Conservation (phyloP, 2,113 vertebrate genomes). For the Chinchilla lanigera region DNA sequence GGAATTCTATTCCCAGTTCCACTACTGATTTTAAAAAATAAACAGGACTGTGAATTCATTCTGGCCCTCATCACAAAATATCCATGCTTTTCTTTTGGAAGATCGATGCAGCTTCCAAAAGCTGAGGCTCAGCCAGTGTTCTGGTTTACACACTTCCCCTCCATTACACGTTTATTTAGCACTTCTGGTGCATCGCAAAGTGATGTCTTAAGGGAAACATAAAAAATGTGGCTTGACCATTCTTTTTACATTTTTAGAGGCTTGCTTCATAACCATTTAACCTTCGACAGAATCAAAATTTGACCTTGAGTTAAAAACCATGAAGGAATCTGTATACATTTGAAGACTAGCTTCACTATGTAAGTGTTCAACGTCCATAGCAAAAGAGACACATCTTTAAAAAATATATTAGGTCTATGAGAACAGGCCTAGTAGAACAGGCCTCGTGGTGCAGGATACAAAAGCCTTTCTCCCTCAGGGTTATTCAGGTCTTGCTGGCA, state of each 20-base stretch:
- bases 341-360: neutral
- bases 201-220: neutral
- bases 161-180: neutral
- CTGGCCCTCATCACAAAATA: neutral
- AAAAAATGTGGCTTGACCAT: neutral
- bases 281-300: constrained; percentile 40
- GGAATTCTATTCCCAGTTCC: neutral
- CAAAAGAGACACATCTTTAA: neutral
- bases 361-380: neutral
- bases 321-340: neutral
- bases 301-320: constrained; percentile 65
- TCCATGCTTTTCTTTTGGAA: neutral
- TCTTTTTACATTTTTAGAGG: constrained; percentile 26
- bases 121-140: neutral
- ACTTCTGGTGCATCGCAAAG: neutral
- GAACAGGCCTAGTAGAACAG: neutral
- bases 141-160: neutral
- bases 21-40: neutral
- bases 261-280: constrained; percentile 28
- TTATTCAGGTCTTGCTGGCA: neutral
- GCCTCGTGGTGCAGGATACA: neutral
- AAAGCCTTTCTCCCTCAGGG: neutral
- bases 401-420: neutral
- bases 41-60: neutral
- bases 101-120: neutral